Evolutionary conservation across 2,113 vertebrate species (phyloP), one percentile per base, ranked within the genome.

Genomic region (Geococcyx californianus): DNA sequence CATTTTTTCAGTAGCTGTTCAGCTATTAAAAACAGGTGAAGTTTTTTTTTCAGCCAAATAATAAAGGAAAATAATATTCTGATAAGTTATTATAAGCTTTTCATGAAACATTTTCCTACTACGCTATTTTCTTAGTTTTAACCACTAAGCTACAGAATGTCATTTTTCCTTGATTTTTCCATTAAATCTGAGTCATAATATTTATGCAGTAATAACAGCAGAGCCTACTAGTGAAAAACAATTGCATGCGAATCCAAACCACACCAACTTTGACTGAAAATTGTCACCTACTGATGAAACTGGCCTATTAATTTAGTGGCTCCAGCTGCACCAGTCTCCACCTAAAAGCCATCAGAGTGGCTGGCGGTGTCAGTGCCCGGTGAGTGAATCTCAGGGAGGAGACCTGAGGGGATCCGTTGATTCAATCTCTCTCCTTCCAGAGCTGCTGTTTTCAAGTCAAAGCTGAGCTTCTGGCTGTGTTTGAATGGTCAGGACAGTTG

Each of bases 311-410:
- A 66, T 70, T 74, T 5, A 5, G 51, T 17, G 52, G 33, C 62
- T 94, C 18, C 81, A 79, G 80, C 55, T 33, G 31, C 10, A 36
- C 1, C 6, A 47, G 19, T 6, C 44, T 40, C 54, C 21, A 34
- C 52, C 62, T 15, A 34, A 23, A 38, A 74, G 47, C 33, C 10
- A 14, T 6, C 31, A 4, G 66, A 0, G 45, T 15, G 75, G 58
- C 38, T 4, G 38, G 3, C 17, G 16, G 7, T 2, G 8, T 6
- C 3, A 3, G 12, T 1, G 11, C 11, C 19, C 10, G 28, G 19
- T 1, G 64, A 76, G 56, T 3, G 70, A 38, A 38, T 6, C 2
- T 31, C 34, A 9, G 36, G 0, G 42, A 66, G 59, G 25, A 14
- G 31, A 62, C 13, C 26, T 1, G 1, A 56, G 84, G 42, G 44